Percentiles rank a stretch among this genome's conserved stretches.
Evolutionary conservation across 2,888 invertebrate species (phyloP).

Genomic region (Nemapogon koenigi): DNA sequence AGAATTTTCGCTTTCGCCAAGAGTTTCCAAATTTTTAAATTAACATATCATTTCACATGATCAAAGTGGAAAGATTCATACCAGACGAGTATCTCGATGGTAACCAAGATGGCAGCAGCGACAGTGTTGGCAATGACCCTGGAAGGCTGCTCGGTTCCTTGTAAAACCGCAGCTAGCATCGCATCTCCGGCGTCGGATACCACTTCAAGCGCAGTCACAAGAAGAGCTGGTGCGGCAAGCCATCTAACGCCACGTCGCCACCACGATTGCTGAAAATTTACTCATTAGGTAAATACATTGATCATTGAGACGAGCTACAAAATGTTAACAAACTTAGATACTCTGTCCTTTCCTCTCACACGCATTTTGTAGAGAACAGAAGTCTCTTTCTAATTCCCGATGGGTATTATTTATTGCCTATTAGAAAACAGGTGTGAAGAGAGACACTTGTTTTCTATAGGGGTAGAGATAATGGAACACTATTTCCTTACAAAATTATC

Average conservation of each 20-base stretch:
- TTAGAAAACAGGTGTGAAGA: too few relatives aligned
- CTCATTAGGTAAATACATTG: not conserved
- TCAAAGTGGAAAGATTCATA: constrained; percentile 20
- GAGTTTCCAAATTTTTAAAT: not conserved
- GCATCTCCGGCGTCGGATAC: constrained; percentile 50
- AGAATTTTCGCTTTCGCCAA: too few relatives aligned
- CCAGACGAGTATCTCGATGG: constrained; percentile 51
- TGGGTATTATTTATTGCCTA: too few relatives aligned
- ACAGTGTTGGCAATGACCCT: constrained; percentile 28
- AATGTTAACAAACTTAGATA: too few relatives aligned
- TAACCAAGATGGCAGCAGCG: constrained; percentile 40
- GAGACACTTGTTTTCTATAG: too few relatives aligned
- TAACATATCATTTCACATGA: not conserved
- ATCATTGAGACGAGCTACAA: not conserved
- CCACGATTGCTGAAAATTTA: constrained; percentile 39
- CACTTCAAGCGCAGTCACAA: constrained; percentile 44
- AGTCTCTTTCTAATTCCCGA: too few relatives aligned
- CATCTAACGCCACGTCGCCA: constrained; percentile 51
- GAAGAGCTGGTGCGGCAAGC: constrained; percentile 47
- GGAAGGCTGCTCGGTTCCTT: constrained; percentile 32
- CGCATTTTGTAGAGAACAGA: too few relatives aligned
- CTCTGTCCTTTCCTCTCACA: too few relatives aligned
- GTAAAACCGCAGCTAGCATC: constrained; percentile 36
- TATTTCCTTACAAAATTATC: too few relatives aligned
- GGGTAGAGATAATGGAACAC: too few relatives aligned